Percentiles rank a stretch among this genome's conserved stretches.
Conservation (phyloP, 2,113 vertebrate species). For the Lethenteron camtschaticum region DNA sequence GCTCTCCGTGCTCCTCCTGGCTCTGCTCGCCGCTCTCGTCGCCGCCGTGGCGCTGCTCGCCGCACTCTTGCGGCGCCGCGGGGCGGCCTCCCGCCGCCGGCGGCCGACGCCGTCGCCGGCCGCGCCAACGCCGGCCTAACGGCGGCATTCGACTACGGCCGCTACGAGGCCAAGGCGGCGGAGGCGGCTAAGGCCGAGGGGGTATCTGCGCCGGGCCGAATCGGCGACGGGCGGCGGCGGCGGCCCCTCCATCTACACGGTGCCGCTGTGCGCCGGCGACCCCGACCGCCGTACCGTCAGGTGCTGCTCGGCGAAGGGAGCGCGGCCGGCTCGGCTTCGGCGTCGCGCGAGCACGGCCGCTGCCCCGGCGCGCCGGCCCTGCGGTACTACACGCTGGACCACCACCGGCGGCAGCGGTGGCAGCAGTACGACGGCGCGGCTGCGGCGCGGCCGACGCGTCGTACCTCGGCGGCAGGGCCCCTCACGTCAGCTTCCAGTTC, state of each 20-base stretch:
- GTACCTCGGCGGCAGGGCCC: too few relatives aligned
- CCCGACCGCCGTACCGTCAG: conserved; percentile 79
- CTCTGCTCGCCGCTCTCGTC: conserved; percentile 83
- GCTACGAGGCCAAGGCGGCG: conserved; percentile 29
- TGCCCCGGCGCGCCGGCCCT: too few relatives aligned
- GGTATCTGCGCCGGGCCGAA: conserved; percentile 44
- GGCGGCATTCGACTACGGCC: conserved; percentile 22
- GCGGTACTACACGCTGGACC: too few relatives aligned
- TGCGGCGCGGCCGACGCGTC: too few relatives aligned
- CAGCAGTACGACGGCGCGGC: too few relatives aligned
- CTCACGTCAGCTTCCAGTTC: too few relatives aligned
- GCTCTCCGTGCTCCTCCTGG: conserved; percentile 76
- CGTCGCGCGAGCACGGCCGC: conserved; percentile 20
- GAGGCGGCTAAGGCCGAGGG: too few relatives aligned
- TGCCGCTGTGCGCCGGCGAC: conserved; percentile 91
- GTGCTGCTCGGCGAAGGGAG: conserved; percentile 29
- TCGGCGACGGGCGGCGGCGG: conserved; percentile 38
- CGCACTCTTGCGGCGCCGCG: conserved; percentile 72
- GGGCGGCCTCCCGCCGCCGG: conserved; percentile 44
- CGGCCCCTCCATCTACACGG: conserved; percentile 75
- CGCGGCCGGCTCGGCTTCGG: too few relatives aligned
- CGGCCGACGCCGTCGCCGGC: conserved; percentile 40
- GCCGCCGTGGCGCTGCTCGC: conserved; percentile 84
- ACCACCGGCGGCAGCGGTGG: too few relatives aligned
- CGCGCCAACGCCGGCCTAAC: conserved; percentile 57